Evolutionary conservation across 2,797 vertebrate species (phyloP).

Genomic region (Sebastes itinus): DNA sequence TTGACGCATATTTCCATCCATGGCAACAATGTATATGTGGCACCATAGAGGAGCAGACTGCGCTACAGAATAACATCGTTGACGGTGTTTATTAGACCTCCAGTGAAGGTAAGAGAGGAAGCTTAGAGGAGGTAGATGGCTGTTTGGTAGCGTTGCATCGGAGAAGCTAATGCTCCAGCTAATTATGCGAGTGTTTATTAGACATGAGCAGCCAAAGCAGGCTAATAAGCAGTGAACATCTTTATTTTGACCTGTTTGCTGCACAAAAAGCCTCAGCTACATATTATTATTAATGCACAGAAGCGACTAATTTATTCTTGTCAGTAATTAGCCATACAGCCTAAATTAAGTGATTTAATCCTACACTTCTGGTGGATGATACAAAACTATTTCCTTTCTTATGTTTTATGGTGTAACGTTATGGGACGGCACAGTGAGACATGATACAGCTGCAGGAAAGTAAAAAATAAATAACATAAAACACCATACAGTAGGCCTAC

Average conservation of each 20-base stretch:
- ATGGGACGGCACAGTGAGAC: not conserved
- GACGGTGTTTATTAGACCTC: not conserved
- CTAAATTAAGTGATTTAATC: not conserved
- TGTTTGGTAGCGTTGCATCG: not conserved
- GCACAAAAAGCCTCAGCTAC: not conserved
- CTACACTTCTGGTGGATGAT: too few relatives aligned
- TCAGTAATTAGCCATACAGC: constrained; percentile 4
- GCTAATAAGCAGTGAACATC: not conserved
- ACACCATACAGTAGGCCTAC: not conserved
- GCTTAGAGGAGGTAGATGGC: not conserved
- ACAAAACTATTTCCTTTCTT: not conserved
- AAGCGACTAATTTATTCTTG: not conserved
- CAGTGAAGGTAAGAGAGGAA: constrained; percentile 37
- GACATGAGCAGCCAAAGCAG: not conserved
- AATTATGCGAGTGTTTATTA: not conserved
- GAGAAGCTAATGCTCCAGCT: constrained; percentile 50
- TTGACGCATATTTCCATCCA: not conserved
- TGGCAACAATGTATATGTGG: constrained; percentile 31
- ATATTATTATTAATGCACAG: not conserved
- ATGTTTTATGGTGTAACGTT: not conserved
- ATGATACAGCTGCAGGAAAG: not conserved
- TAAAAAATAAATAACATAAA: not conserved
- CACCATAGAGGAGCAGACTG: not conserved
- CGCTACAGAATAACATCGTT: not conserved
- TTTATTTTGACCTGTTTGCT: not conserved